These are phyloP conservation scores for Falco cherrug DNA, from an alignment of 2,797 vertebrate genomes.

Conservation along the genomic window DNA sequence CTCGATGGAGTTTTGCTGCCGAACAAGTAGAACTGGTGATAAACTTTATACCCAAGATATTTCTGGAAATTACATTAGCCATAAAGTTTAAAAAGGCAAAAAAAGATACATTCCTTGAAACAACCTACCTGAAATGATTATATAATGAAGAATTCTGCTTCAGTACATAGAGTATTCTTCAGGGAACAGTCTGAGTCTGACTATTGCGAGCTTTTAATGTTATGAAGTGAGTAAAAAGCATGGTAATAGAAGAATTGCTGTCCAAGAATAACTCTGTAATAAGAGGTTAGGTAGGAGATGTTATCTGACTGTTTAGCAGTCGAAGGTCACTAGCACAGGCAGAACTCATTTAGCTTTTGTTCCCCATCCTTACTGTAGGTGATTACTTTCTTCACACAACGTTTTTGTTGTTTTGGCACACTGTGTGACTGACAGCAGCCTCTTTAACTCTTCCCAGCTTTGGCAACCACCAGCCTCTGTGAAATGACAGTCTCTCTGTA, in stretches of 20 bases:
- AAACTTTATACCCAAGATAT: background rate
- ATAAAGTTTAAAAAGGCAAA: background rate
- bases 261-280: background rate
- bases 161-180: background rate
- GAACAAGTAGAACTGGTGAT: background rate
- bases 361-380: background rate
- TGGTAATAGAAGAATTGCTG: background rate
- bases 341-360: constrained; percentile 40
- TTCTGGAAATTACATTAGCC: background rate
- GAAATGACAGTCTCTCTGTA: background rate
- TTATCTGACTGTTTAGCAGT: background rate
- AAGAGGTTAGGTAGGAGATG: background rate
- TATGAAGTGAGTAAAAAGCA: background rate
- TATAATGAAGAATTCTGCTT: background rate
- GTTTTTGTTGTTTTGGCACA: background rate
- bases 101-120: background rate
- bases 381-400: background rate
- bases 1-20: background rate
- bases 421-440: background rate
- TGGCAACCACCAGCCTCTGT: background rate
- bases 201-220: background rate
- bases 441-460: constrained; percentile 16
- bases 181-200: background rate
- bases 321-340: background rate
- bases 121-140: background rate